Evolutionary conservation across 1,140 invertebrate genomes (phyloP), one percentile per base, ranked within the genome.

Genomic region (Bombus polaris): DNA sequence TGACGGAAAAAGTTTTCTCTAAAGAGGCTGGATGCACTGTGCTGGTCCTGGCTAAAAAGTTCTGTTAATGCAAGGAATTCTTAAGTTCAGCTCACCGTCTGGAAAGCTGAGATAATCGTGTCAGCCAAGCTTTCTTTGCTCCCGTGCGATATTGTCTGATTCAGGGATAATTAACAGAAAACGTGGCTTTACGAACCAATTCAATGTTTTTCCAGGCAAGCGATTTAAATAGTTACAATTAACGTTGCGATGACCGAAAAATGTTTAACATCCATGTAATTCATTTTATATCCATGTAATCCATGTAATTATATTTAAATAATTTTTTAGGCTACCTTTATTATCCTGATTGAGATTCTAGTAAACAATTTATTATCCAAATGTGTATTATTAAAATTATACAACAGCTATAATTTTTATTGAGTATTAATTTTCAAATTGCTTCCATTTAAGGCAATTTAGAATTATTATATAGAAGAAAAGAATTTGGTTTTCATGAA

Each of bases 51-150:
- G 15, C 47, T 78, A 39, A 80, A 80, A 85, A 85, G 53, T 85
- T 80, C 76, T 85, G 76, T 73, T 73, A 80, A 85, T 73, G 68
- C 76, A 47, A 42, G 37, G 68, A 85, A 85, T 85, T 80, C 76
- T 85, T 85, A 80, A 80, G 77, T 83, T 77, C 35, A 75, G 18
- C 28, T 32, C 68, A 3, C 28, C 35, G 6, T 3, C 53, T 72
- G 68, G n/a, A 35, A n/a, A 44, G 39, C 39, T 22, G 77, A 53
- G 76, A 72, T 80, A 85, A 80, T 72, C 77, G 28, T 8, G 53
- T 39, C 18, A 35, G 25, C 22, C 39, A 2, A 42, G 25, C 10
- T 42, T 62, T 35, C 39, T 71, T 6, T n/a, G 35, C 35, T 25
- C 2, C 18, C 39, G 76, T 18, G 12, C 37, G 35, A 72, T 72